Conservation (phyloP, 2,113 vertebrate genomes). For the Todiramphus chloris region DNA sequence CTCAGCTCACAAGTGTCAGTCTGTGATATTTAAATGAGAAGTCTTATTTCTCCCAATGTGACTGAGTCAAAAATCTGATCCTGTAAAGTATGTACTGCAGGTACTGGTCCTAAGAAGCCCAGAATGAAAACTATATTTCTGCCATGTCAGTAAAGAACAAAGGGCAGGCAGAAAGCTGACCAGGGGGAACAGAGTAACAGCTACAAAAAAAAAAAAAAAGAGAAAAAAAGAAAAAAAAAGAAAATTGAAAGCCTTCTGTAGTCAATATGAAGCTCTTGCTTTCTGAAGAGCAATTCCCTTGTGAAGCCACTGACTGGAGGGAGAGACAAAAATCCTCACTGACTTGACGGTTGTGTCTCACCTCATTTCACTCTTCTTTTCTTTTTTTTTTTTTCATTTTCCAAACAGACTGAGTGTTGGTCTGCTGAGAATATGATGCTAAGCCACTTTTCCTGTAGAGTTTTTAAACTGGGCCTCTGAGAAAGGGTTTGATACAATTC, state of each 20-base stretch:
- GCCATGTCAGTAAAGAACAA: slow-evolving; percentile 21
- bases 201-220: background rate
- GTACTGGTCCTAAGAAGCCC: background rate
- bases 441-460: slow-evolving; percentile 77
- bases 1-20: background rate
- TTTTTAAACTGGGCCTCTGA: slow-evolving; percentile 77
- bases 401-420: slow-evolving; percentile 63
- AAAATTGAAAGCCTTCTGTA: background rate
- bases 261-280: background rate
- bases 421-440: slow-evolving; percentile 73
- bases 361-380: slow-evolving; percentile 65
- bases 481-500: slow-evolving; percentile 80
- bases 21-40: background rate
- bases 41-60: background rate
- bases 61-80: background rate
- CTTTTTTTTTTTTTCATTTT: slow-evolving; percentile 18
- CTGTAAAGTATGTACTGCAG: background rate
- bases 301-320: slow-evolving; percentile 36
- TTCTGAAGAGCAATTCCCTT: slow-evolving; percentile 39
- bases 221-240: background rate
- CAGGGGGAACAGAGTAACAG: background rate
- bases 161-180: background rate
- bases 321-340: slow-evolving; percentile 12
- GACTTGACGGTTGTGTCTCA: slow-evolving; percentile 43
- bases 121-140: slow-evolving; percentile 38